Base-by-base conservation (phyloP, 2,888 invertebrate genomes). In the Spatulosminthurus flaviceps region DNA sequence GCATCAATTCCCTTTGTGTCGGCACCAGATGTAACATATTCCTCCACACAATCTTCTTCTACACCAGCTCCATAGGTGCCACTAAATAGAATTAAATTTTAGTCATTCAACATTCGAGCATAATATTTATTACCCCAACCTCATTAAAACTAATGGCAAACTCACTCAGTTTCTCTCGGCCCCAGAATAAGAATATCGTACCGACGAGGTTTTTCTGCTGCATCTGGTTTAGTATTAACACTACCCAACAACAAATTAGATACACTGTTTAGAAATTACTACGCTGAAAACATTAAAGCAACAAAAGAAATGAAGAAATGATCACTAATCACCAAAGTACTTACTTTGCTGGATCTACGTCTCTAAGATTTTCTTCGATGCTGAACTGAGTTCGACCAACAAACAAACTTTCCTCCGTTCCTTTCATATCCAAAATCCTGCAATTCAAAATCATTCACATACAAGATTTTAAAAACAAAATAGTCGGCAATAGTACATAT, bases 341-440 rank as follows among this genome's bases (percentile, higher is more conserved):
- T 51, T 51, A 51, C 51, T 19, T 51, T 19, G 16, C 16, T 2
- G 16, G 51, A 13, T 19, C 51, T 19, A 16, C 1, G 5, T 16
- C 51, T n/a, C 16, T 51, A 9, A 2, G 16, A 16, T n/a, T 4
- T n/a, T 51, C 51, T n/a, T 4, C 51, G 16, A 1, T 51, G 51
- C 13, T 41, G 51, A n/a, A 51, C 41, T 41, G 9, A 41, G 13
- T 7, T 9, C 16, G 51, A 13, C 51, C 5, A 2, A 16, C 51
- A 16, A 64, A 64, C 1, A 64, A 24, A 24, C 1, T 26, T 16
- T 26, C 26, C 26, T 64, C 64, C 2, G 22, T 26, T 2, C 64
- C 64, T 24, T 16, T 64, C 24, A 64, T 11, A 26, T 64, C 64
- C 21, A 64, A n/a, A 64, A 64, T 64, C 51, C 51, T 51, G n/a